A percentile compares a stretch with the other conserved stretches of the same genome.
phyloP scores from a whole-genome alignment of 2,888 invertebrate genomes.

The Patella ulyssiponensis region DNA sequence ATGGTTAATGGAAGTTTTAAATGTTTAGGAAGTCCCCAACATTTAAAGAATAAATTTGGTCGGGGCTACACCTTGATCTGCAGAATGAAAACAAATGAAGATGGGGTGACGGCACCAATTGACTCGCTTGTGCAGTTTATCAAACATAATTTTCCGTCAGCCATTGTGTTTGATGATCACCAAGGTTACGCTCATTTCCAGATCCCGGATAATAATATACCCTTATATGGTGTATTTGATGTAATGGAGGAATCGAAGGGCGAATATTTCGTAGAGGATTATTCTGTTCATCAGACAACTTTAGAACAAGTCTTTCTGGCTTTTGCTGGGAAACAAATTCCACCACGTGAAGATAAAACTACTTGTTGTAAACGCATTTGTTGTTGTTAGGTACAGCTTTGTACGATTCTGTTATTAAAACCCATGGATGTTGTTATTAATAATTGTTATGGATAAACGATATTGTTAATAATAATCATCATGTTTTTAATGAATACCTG shows the following conservation, averaged over 20 bases:
- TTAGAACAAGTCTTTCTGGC: conserved; percentile 74
- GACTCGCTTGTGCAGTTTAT: conserved; percentile 70
- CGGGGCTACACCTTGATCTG: conserved; percentile 79
- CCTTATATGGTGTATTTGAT: conserved; percentile 69
- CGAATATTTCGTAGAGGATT: conserved; percentile 64
- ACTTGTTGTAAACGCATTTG: conserved; percentile 14
- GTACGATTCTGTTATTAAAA: too few relatives aligned
- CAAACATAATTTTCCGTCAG: conserved; percentile 75
- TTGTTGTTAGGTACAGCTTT: conserved; percentile 25
- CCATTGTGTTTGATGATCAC: conserved; percentile 81
- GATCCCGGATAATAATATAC: conserved; percentile 62
- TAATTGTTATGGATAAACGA: too few relatives aligned
- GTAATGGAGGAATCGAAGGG: conserved; percentile 65
- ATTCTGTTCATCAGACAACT: conserved; percentile 71
- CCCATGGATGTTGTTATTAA: too few relatives aligned
- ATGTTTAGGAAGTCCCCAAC: conserved; percentile 72
- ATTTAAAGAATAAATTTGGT: conserved; percentile 75
- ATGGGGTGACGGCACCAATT: conserved; percentile 47
- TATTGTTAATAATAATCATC: too few relatives aligned
- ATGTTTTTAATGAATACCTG: too few relatives aligned
- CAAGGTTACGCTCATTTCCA: conserved; percentile 72
- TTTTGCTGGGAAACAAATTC: conserved; percentile 63
- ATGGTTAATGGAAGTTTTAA: conserved; percentile 73
- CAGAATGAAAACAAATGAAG: conserved; percentile 61
- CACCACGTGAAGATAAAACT: conserved; percentile 42